Conservation (phyloP, 2,113 vertebrate genomes). For the Galemys pyrenaicus region DNA sequence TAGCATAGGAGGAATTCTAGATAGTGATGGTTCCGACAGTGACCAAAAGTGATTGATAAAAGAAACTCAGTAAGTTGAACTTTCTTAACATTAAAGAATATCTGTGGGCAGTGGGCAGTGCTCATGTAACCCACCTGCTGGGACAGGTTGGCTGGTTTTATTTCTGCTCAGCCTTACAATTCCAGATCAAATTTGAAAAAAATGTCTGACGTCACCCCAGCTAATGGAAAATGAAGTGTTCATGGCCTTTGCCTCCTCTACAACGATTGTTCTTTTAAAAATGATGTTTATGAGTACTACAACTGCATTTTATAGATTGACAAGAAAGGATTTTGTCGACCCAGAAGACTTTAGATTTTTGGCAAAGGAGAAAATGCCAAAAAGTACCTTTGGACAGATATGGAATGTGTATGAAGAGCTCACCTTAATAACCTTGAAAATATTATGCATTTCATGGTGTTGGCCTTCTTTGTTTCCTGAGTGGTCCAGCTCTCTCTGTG, state of each 20-base stretch:
- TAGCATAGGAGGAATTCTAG: background rate
- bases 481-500: too few species aligned
- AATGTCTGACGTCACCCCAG: slow-evolving; percentile 80
- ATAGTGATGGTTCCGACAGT: background rate
- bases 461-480: too few species aligned
- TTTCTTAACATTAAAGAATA: background rate
- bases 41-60: background rate
- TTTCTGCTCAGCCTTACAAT: slow-evolving; percentile 51
- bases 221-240: slow-evolving; percentile 85
- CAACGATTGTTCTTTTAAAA: slow-evolving; percentile 86
- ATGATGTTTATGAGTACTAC: slow-evolving; percentile 90
- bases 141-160: background rate
- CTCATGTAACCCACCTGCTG: too few species aligned
- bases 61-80: background rate
- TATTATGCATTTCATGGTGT: too few species aligned
- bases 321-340: slow-evolving; percentile 90
- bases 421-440: too few species aligned
- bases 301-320: slow-evolving; percentile 85
- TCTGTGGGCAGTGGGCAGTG: too few species aligned
- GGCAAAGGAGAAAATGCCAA: slow-evolving; percentile 82
- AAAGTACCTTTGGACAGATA: slow-evolving; percentile 87
- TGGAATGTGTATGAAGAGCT: slow-evolving; percentile 88
- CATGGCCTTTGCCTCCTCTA: slow-evolving; percentile 85
- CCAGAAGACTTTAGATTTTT: slow-evolving; percentile 84
- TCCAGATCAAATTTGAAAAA: slow-evolving; percentile 54